Base-by-base conservation (phyloP, 2,888 invertebrate species). In the Corbicula japonica region DNA sequence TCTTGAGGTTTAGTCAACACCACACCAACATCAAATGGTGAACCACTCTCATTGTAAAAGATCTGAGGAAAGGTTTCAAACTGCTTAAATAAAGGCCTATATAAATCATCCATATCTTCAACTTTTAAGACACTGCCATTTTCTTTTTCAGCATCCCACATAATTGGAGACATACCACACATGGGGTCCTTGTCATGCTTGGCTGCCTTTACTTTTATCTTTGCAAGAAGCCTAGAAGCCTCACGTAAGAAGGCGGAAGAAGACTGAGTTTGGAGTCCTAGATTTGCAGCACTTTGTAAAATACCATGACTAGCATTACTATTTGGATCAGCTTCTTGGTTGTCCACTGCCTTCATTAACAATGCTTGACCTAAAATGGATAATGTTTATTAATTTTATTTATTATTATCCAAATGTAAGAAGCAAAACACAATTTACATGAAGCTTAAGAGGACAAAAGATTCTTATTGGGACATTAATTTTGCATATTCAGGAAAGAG, bases 11-110 rank as follows among this genome's bases (percentile, higher is more conserved):
- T 83, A 8, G 65, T 66, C 41, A 87, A 73, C 4, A 81, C 73
- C 18, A 84, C 79, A 61, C 83, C 85, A 66, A 80, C 80, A 78
- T 84, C 85, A 81, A 86, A 87, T 18, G 87, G 87, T n/a, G 84
- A 86, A 10, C 78, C 82, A 58, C 76, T 76, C 52, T 84, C 84
- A 76, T 63, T 75, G 58, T 84, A 86, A 52, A 61, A 65, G n/a
- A 86, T 72, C 34, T 74, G 58, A 34, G 87, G 87, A 23, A 83
- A 69, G 26, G 34, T 61, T 30, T 87, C 85, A 72, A 86, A 85
- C 61, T 86, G 79, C 70, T 87, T 87, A 6, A 80, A 70, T 12
- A 85, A 48, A n/a, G 87, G 87, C 70, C 78, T 84, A 68, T 75
- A 87, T n/a, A 72, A 35, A 10, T 68, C 48, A 0, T 77, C 78